Percentiles rank a stretch among this genome's conserved stretches.
These are phyloP conservation scores for Daktulosphaira vitifoliae DNA, from an alignment of 1,140 invertebrate genomes.

Conservation along the genomic window DNA sequence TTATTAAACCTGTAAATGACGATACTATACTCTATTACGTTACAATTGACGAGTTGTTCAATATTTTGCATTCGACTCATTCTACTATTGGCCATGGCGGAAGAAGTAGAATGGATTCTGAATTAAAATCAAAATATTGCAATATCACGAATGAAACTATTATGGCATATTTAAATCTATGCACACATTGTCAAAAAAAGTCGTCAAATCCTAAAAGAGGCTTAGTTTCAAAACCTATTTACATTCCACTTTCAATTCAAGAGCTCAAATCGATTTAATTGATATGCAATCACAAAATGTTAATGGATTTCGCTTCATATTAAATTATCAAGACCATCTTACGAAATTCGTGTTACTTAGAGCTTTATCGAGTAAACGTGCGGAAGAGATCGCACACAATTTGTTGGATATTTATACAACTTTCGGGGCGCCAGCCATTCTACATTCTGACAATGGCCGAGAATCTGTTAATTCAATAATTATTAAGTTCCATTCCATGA, in stretches of 20 bases:
- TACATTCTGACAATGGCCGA: constrained; percentile 43
- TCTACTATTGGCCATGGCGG: constrained; percentile 14
- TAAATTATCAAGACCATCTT: constrained; percentile 47
- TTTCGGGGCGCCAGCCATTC: constrained; percentile 43
- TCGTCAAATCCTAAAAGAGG: constrained; percentile 38
- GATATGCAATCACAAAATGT: constrained; percentile 45
- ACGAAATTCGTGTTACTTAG: constrained; percentile 45
- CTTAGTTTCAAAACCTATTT: constrained; percentile 41
- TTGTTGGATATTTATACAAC: constrained; percentile 40
- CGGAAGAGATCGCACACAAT: constrained; percentile 33
- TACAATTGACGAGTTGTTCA: too few relatives aligned
- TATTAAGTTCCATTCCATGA: too few relatives aligned
- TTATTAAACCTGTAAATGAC: too few relatives aligned
- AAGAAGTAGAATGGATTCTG: constrained; percentile 3
- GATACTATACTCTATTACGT: too few relatives aligned
- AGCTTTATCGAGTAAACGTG: constrained; percentile 40
- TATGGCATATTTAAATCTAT: constrained; percentile 20
- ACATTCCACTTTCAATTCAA: constrained; percentile 41
- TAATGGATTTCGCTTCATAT: constrained; percentile 44
- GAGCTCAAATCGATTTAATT: constrained; percentile 47
- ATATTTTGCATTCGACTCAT: too few relatives aligned
- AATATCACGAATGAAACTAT: constrained; percentile 23
- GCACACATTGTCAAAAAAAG: constrained; percentile 19
- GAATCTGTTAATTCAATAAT: constrained; percentile 44
- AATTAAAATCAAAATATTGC: constrained; percentile 9